Conservation (phyloP, 2,113 vertebrate species). For the Ptilonorhynchus violaceus region DNA sequence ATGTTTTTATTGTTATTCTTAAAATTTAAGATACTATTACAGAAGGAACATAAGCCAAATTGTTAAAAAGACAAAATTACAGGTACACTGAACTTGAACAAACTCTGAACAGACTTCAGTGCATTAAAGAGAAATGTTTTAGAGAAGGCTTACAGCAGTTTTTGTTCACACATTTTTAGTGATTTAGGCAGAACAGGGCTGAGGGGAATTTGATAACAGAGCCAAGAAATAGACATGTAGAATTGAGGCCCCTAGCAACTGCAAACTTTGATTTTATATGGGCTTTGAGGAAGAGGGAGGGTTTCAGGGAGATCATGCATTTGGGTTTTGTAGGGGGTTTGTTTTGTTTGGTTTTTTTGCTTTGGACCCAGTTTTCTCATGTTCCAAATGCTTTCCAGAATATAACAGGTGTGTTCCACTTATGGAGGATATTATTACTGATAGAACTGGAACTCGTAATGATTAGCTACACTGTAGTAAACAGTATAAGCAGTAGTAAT, state of each 20-base stretch:
- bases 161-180: background rate
- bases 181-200: background rate
- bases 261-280: background rate
- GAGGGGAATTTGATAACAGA: background rate
- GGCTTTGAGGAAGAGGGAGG: background rate
- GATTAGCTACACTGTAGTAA: background rate
- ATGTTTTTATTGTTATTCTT: background rate
- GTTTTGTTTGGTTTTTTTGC: background rate
- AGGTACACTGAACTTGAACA: background rate
- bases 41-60: background rate
- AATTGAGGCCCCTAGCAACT: background rate
- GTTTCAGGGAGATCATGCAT: rapidly evolving
- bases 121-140: background rate
- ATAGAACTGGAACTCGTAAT: background rate
- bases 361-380: background rate
- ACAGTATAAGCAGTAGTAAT: background rate
- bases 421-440: background rate
- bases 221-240: background rate
- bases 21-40: background rate
- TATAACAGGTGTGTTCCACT: background rate
- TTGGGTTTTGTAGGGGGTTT: background rate
- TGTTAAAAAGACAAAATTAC: background rate
- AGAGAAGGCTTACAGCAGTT: background rate
- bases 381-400: background rate
- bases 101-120: background rate